Base-by-base conservation (phyloP, 2,113 vertebrate species). In the Salvelinus alpinus region DNA sequence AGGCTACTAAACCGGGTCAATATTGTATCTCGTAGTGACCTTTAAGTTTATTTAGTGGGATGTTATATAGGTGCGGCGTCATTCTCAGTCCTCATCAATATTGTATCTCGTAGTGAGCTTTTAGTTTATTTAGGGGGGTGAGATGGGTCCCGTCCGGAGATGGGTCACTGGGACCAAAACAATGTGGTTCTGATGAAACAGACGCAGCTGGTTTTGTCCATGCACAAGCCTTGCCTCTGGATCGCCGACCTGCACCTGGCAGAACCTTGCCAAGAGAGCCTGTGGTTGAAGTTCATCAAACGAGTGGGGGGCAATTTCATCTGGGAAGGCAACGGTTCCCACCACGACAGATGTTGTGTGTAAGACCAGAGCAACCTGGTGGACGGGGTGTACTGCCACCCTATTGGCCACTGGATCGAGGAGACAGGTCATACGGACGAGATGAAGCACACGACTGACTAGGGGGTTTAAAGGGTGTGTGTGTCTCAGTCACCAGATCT, bases 241-340 rank as follows among this genome's bases (percentile, higher is more conserved):
- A 86, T 91, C 76, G 91, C 90, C 14, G 94, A 96, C 34, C 92
- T 95, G 78, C 86, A 88, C 73, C 91, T 96, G 38, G 86, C 90
- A 0, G 91, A 93, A 57, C 93, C 92, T 18, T 77, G 77, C 77
- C 77, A 72, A 73, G 88, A 94, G 51, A 81, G 89, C 0, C 93
- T 96, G 88, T 97, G 96, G 95, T 97, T 96, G 91, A 99, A 99
- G 84, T 99, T 97, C 88, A 87, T 96, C 78, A 89, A 93, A 82
- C 89, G 91, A 70, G 86, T 88, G 77, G 78, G 83, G 5, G 95
- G 93, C 24, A 78, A 74, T 60, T 81, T 89, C 44, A 84, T 89
- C 73, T 97, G 96, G 96, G 97, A 98, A 98, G 94, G 94, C 29
- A 31, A 31, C 29, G 29, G 29, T 31, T 31, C 29, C 29, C 29